These are phyloP conservation scores for Mohoua ochrocephala DNA, from an alignment of 2,113 vertebrate genomes.

Conservation along the genomic window DNA sequence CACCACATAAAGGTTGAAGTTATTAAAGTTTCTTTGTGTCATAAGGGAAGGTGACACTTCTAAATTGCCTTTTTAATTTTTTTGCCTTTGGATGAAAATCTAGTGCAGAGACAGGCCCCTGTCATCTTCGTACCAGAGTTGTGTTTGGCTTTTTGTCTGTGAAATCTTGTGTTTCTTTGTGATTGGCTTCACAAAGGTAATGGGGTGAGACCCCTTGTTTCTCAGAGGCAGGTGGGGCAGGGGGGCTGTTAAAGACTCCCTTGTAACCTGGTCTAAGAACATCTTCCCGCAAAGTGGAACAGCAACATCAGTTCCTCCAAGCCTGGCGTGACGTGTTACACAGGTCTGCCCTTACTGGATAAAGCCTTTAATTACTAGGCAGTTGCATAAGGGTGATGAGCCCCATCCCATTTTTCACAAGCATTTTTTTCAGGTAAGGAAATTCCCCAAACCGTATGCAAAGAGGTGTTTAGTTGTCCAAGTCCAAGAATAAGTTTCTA, in stretches of 20 bases:
- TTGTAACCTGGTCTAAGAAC: neutral
- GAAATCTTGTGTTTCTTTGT: neutral
- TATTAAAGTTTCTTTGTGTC: neutral
- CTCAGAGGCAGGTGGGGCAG: neutral
- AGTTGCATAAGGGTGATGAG: neutral
- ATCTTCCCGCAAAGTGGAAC: accelerated
- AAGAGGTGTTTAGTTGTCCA: neutral
- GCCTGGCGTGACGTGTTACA: neutral
- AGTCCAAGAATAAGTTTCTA: neutral
- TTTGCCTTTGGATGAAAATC: neutral
- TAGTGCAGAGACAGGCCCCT: neutral
- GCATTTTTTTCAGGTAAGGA: neutral
- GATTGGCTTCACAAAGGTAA: neutral
- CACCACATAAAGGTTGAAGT: neutral
- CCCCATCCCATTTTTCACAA: neutral
- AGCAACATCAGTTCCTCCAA: neutral
- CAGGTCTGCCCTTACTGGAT: neutral
- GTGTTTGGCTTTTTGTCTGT: neutral
- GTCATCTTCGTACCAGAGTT: neutral
- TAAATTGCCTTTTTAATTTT: neutral
- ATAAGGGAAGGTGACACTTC: neutral
- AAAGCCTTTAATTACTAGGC: neutral
- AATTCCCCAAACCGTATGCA: neutral
- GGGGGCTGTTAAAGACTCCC: neutral
- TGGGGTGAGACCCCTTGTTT: neutral